phyloP scores from a whole-genome alignment of 2,888 invertebrate genomes.

The Patella ulyssiponensis region DNA sequence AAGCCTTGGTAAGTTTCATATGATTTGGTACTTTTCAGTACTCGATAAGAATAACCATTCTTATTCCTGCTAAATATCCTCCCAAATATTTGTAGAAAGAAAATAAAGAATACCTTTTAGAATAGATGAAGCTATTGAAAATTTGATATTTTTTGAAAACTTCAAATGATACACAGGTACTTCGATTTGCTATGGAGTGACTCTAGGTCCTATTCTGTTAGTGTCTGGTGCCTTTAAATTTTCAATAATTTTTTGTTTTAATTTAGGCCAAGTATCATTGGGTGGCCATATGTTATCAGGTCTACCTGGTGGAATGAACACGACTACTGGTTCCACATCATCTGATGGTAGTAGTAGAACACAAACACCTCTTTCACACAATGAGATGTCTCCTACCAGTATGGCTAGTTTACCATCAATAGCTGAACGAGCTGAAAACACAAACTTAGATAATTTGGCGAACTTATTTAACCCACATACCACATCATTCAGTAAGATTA shows the following conservation, averaged over 20 bases:
- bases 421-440: neutral
- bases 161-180: too few relatives aligned
- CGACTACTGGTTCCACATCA: neutral
- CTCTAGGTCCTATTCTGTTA: neutral
- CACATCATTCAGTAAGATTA: neutral
- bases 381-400: conserved; percentile 37
- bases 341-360: conserved; percentile 40
- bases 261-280: conserved; percentile 40
- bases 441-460: neutral
- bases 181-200: neutral
- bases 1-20: conserved; percentile 79
- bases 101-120: too few relatives aligned
- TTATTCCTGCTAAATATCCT: too few relatives aligned
- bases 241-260: conserved; percentile 25
- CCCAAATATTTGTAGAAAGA: too few relatives aligned
- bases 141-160: too few relatives aligned
- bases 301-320: conserved; percentile 14
- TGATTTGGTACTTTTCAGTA: conserved; percentile 49
- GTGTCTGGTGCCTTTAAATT: too few relatives aligned
- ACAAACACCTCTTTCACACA: conserved; percentile 47
- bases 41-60: too few relatives aligned
- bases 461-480: neutral
- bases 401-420: conserved; percentile 29
- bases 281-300: conserved; percentile 37
- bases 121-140: too few relatives aligned